Base-by-base conservation (phyloP, 2,113 vertebrate genomes). In the Salvator merianae region DNA sequence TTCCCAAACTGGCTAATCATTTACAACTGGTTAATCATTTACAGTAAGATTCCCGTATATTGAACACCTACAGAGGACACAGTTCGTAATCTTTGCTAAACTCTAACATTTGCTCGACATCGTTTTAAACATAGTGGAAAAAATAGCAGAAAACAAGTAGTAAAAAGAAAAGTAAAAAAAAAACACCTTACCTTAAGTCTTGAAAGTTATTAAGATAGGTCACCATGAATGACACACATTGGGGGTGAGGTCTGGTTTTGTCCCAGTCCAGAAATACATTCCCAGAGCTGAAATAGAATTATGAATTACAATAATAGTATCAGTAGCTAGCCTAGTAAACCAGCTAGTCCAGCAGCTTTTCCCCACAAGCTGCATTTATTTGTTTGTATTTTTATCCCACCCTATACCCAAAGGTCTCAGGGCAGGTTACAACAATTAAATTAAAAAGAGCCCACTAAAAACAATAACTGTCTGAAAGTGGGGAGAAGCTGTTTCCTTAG, bases 121-220 rank as follows among this genome's bases (percentile, higher is more conserved):
- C 1, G 2, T 53, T 38, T 7, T 34, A 32, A 24, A 36, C 20
- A 70, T 22, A 36, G 13, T n/a, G n/a, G n/a, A n/a, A n/a, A n/a
- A n/a, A n/a, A n/a, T n/a, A n/a, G n/a, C n/a, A n/a, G n/a, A n/a
- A n/a, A n/a, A n/a, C n/a, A n/a, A n/a, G n/a, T n/a, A n/a, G n/a
- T n/a, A n/a, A n/a, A n/a, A n/a, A 20, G 20, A 20, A 34, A 24
- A 62, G 38, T 5, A n/a, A 18, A 38, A 20, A 32, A 7, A 3
- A 63, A 12, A 1, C 1, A 34, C 87, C 83, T 94, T 93, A 96
- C 96, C 77, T 70, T 78, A 97, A 79, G 16, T 96, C 93, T 0
- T 91, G 85, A 81, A 91, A 94, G 86, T 85, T 89, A 74, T 96
- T 97, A 65, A 96, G 69, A 63, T 94, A 94, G 80, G 93, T 90